These are phyloP conservation scores for Sinhomidia bicolor DNA, from an alignment of 2,888 invertebrate genomes.

Conservation along the genomic window DNA sequence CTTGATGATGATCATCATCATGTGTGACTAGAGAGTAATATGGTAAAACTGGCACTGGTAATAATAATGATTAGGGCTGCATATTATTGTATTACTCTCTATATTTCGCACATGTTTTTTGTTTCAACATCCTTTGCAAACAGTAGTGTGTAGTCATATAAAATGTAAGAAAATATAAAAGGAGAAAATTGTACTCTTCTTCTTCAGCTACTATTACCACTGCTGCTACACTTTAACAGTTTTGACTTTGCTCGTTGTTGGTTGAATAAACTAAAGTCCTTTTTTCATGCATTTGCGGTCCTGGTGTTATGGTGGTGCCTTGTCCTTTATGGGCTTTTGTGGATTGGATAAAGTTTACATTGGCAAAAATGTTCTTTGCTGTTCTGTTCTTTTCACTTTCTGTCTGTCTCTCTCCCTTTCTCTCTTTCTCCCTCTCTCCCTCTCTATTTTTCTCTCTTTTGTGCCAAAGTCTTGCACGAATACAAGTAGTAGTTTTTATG, in stretches of 20 bases:
- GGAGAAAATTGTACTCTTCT: not conserved
- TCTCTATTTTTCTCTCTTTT: too few species aligned
- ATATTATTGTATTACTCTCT: not conserved
- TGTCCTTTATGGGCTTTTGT: slow-evolving; percentile 53
- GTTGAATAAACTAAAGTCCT: not conserved
- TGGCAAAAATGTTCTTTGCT: not conserved
- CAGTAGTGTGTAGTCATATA: not conserved
- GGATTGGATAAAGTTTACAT: slow-evolving; percentile 51
- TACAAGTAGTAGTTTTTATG: not conserved
- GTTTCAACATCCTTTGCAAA: slow-evolving; percentile 3
- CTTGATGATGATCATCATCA: slow-evolving; percentile 16
- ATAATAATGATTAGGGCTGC: slow-evolving; percentile 6
- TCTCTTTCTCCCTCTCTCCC: not conserved
- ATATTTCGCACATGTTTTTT: slow-evolving; percentile 22
- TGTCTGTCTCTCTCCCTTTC: not conserved
- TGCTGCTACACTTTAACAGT: not conserved
- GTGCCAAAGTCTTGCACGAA: not conserved
- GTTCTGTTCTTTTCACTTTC: too few species aligned
- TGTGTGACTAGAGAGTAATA: not conserved
- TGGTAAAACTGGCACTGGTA: not conserved
- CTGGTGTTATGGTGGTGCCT: slow-evolving; percentile 6
- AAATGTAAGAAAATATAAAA: not conserved
- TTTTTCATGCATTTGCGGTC: slow-evolving; percentile 17
- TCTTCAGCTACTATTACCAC: not conserved
- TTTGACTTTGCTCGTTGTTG: not conserved